phyloP scores from a whole-genome alignment of 2,888 invertebrate genomes.

The Microplitis manilae region DNA sequence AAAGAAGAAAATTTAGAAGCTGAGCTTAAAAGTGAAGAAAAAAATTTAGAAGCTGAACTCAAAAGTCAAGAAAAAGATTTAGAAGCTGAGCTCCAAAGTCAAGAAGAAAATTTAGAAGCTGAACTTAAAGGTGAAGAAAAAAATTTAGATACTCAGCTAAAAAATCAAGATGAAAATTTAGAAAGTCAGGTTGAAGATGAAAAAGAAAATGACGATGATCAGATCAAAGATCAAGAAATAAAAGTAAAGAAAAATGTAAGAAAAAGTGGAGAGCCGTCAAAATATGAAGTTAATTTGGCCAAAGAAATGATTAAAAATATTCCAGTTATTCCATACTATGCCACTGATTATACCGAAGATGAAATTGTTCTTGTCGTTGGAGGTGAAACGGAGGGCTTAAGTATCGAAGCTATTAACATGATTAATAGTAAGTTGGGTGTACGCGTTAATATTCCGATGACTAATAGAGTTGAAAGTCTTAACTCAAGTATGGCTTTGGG shows the following conservation, averaged over 20 bases:
- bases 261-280: background rate
- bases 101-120: conserved; percentile 17
- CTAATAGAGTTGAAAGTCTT: conserved; percentile 84
- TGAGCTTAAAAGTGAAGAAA: no score
- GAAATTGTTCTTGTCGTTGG: conserved; percentile 83
- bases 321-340: conserved; percentile 78
- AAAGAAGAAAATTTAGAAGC: conserved; percentile 1
- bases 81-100: no score
- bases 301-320: conserved; percentile 62
- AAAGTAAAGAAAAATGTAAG: conserved; percentile 15
- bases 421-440: conserved; percentile 76
- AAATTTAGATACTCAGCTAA: conserved; percentile 4
- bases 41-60: no score
- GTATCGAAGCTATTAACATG: conserved; percentile 79
- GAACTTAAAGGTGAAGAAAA: background rate
- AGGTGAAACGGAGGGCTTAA: conserved; percentile 92
- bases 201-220: background rate
- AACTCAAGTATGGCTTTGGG: conserved; percentile 89
- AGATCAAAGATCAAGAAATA: background rate
- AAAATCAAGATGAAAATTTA: background rate
- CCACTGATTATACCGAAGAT: conserved; percentile 74
- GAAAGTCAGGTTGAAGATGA: no score
- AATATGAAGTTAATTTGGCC: conserved; percentile 38
- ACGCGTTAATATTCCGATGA: conserved; percentile 85
- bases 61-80: no score